These are phyloP conservation scores for Cyphomyrus plagiostoma DNA, from an alignment of 2,113 vertebrate genomes.

Conservation along the genomic window DNA sequence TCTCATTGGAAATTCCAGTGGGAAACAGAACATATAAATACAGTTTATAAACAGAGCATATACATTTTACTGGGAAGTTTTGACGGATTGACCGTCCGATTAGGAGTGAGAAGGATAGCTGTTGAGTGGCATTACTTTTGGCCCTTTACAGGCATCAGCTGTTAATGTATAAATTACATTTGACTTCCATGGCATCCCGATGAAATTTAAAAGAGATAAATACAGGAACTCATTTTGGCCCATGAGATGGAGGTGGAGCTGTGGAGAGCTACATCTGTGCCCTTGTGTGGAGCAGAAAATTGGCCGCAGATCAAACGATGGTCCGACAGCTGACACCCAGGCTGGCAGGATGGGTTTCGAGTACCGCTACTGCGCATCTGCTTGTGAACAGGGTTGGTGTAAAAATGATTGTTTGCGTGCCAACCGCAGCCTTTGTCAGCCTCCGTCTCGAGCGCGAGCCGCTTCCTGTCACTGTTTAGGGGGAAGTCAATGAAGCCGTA, in stretches of 20 bases:
- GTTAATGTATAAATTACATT: neutral
- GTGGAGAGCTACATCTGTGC: neutral
- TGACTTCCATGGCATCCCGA: neutral
- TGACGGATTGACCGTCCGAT: neutral
- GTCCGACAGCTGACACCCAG: neutral
- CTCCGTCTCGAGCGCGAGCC: neutral
- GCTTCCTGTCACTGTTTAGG: neutral
- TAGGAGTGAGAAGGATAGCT: neutral
- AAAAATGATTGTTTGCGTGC: neutral
- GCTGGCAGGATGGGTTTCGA: neutral
- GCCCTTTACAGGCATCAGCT: neutral
- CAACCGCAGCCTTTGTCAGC: neutral
- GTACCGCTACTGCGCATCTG: neutral
- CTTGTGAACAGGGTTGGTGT: neutral
- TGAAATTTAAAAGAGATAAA: constrained; percentile 9
- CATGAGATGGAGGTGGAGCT: neutral
- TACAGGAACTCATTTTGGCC: neutral
- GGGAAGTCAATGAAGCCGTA: neutral
- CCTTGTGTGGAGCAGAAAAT: neutral
- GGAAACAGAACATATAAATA: neutral
- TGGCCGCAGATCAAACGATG: neutral
- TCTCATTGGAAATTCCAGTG: neutral
- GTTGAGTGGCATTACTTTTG: neutral
- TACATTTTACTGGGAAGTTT: neutral
- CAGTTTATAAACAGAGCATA: no score